Evolutionary conservation across 2,888 invertebrate species (phyloP).

Genomic region (Meteorus colon): DNA sequence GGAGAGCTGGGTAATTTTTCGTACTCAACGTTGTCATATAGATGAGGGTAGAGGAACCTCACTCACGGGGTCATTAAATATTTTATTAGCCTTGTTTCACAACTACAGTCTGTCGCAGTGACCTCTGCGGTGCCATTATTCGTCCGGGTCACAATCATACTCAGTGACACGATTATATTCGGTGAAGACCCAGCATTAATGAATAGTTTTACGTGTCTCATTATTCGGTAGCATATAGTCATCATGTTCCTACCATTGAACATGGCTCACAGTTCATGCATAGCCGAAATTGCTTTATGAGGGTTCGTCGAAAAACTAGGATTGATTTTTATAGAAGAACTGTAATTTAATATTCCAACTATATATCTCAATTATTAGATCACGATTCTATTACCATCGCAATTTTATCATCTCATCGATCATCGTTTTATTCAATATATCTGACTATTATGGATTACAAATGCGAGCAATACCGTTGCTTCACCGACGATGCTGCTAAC

Average conservation of each 20-base stretch:
- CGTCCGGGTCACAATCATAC: neutral
- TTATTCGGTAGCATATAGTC: neutral
- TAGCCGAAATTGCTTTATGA: too few relatives aligned
- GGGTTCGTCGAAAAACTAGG: too few relatives aligned
- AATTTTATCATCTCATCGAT: neutral
- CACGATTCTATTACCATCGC: too few relatives aligned
- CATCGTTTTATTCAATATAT: neutral
- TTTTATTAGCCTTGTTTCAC: slow-evolving; percentile 33
- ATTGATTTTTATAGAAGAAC: too few relatives aligned
- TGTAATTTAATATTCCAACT: too few relatives aligned
- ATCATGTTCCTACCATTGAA: too few relatives aligned
- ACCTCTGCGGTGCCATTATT: slow-evolving; percentile 18
- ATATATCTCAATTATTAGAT: too few relatives aligned
- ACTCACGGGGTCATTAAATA: slow-evolving; percentile 33
- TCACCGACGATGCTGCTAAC: neutral
- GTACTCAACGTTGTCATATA: slow-evolving; percentile 4
- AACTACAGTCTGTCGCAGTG: slow-evolving; percentile 15
- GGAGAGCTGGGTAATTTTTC: slow-evolving; percentile 5
- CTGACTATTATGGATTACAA: slow-evolving; percentile 24
- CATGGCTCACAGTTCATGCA: too few relatives aligned
- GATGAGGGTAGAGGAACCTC: slow-evolving; percentile 19
- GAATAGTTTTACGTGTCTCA: neutral
- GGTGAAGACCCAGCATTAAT: neutral
- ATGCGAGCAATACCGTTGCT: slow-evolving; percentile 2
- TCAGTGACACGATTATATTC: neutral